Base-by-base conservation (phyloP, 2,888 invertebrate genomes). In the Aporophyla lueneburgensis region DNA sequence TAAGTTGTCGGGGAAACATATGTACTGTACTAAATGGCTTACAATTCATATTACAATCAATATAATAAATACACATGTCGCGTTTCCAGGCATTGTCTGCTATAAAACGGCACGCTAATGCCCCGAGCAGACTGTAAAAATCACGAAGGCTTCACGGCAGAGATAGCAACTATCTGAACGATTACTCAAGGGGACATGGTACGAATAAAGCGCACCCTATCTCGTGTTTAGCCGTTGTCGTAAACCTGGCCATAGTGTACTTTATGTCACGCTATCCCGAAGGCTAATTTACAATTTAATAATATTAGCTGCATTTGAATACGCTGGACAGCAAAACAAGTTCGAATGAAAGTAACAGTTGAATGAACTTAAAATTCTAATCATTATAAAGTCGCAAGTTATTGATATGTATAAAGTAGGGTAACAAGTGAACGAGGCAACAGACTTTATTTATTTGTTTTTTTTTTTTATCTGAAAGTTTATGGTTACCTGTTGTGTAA, bases 161-260 rank as follows among this genome's bases (percentile, higher is more conserved):
- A 93, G 95, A 95, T 94, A 94, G 87, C 89, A 87, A 87, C 87
- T 95, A 95, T 95, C 95, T 86, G 80, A 82, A 79, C 92, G 92
- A 95, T 95, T 94, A 94, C 90, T 95, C 95, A 93, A 83, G 81
- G 88, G 84, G 92, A 92, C 93, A 91, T 89, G 85, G 89, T 87
- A 91, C 91, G 89, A 91, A 90, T 91, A 92, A 93, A 92, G 91
- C 90, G 88, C 88, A 90, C 85, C 88, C 90, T 93, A 94, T 93
- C 94, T 86, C 74, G 76, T 80, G 82, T 76, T 86, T 88, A 81
- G 82, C 84, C 84, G 86, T 89, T 91, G 91, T 91, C 87, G 89
- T 88, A 88, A 88, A 88, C 84, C 82, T 86, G 79, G 77, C 78
- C 71, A 80, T 87, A 84, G 79, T 84, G 89, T 88, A 88, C 89